These are phyloP conservation scores for Notothenia rossii DNA, from an alignment of 2,113 vertebrate genomes.

Conservation along the genomic window DNA sequence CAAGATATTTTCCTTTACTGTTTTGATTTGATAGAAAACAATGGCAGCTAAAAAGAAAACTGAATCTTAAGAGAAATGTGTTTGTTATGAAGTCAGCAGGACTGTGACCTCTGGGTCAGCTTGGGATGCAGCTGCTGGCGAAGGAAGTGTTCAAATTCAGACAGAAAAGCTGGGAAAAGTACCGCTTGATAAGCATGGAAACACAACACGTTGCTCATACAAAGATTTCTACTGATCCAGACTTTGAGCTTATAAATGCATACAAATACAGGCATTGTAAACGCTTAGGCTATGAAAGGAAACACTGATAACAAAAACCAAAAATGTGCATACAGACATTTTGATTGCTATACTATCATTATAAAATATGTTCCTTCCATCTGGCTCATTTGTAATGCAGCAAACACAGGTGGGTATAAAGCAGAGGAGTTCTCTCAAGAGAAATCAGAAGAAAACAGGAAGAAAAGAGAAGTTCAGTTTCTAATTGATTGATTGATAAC, in stretches of 20 bases:
- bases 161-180: background rate
- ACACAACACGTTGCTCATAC: background rate
- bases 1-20: background rate
- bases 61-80: constrained; percentile 7
- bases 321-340: no score
- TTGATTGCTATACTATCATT: no score
- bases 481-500: no score
- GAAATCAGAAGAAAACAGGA: no score
- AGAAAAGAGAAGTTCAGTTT: no score
- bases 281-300: background rate
- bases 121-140: background rate
- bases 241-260: background rate
- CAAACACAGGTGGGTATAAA: no score
- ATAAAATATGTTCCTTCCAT: no score
- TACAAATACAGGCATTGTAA: background rate
- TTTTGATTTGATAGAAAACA: no score
- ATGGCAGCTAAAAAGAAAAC: background rate
- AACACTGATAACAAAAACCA: no score
- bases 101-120: background rate
- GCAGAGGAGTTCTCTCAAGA: no score
- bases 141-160: background rate
- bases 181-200: background rate
- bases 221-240: no score
- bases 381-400: no score
- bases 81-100: background rate